phyloP scores from a whole-genome alignment of 2,888 invertebrate genomes.

The Apomyelois bistriatella region DNA sequence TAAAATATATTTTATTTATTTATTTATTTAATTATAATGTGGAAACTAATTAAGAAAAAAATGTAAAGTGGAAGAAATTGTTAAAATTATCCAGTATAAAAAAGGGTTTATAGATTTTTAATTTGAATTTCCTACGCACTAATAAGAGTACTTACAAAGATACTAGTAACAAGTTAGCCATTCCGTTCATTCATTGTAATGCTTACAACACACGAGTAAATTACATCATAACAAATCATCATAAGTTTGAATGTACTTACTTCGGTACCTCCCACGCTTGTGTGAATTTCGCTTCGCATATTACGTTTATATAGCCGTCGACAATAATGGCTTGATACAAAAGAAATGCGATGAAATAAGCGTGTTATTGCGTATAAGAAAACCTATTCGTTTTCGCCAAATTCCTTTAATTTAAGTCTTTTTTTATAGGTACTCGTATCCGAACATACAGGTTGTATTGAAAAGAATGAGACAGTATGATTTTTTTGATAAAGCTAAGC shows the following conservation, averaged over 20 bases:
- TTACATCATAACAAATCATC: conserved; percentile 6
- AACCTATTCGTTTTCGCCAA: background rate
- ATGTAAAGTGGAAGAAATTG: no score
- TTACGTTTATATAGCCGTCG: background rate
- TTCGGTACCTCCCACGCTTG: conserved; percentile 5
- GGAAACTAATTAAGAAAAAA: no score
- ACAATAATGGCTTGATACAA: background rate
- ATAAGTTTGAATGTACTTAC: conserved; percentile 1
- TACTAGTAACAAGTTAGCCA: background rate
- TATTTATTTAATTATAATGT: no score
- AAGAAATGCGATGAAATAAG: background rate
- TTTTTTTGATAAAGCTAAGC: no score
- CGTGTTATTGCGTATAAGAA: background rate
- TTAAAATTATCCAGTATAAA: no score
- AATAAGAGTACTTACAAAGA: no score
- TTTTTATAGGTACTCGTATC: no score
- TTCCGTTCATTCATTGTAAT: conserved; percentile 6
- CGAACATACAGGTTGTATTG: no score
- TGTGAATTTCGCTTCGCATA: background rate
- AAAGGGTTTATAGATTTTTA: no score
- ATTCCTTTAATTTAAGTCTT: background rate
- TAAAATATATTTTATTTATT: no score
- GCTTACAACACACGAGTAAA: conserved; percentile 6
- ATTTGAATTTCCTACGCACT: no score
- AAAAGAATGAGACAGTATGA: no score